phyloP scores from a whole-genome alignment of 2,888 invertebrate species.

The Cephus runcator region DNA sequence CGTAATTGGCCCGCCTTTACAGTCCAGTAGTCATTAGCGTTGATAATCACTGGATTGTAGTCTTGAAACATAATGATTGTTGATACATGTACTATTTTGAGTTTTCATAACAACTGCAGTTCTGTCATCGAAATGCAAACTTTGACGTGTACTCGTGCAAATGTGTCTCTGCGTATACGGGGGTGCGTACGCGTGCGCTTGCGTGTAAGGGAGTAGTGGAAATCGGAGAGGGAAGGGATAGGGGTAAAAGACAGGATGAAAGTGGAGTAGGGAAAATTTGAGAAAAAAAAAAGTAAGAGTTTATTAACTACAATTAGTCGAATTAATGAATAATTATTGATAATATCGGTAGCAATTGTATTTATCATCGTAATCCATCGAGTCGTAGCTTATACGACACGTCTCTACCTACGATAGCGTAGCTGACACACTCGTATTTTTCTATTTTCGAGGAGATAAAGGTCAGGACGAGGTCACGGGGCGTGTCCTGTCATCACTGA shows the following conservation, averaged over 20 bases:
- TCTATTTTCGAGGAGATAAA: not conserved
- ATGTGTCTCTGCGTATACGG: too few relatives aligned
- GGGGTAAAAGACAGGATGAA: not conserved
- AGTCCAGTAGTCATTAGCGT: not conserved
- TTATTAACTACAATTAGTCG: not conserved
- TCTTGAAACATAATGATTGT: not conserved
- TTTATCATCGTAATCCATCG: conserved; percentile 4
- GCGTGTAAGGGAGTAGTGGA: not conserved
- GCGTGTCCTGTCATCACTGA: not conserved
- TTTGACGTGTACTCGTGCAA: not conserved
- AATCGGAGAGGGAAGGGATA: not conserved
- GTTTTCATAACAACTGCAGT: not conserved
- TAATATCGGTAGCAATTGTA: conserved; percentile 1
- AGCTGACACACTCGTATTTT: conserved; percentile 2
- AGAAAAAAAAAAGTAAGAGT: not conserved
- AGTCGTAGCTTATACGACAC: not conserved
- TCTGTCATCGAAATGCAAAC: not conserved
- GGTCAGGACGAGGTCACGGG: not conserved
- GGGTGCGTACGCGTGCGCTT: too few relatives aligned
- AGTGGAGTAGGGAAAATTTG: not conserved
- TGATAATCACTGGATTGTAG: not conserved
- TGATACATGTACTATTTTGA: not conserved
- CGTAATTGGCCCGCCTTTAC: not conserved
- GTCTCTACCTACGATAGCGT: not conserved
- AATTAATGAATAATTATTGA: not conserved